Evolutionary conservation across 2,113 vertebrate genomes (phyloP), one percentile per base, ranked within the genome.

Genomic region (Scalopus aquaticus): DNA sequence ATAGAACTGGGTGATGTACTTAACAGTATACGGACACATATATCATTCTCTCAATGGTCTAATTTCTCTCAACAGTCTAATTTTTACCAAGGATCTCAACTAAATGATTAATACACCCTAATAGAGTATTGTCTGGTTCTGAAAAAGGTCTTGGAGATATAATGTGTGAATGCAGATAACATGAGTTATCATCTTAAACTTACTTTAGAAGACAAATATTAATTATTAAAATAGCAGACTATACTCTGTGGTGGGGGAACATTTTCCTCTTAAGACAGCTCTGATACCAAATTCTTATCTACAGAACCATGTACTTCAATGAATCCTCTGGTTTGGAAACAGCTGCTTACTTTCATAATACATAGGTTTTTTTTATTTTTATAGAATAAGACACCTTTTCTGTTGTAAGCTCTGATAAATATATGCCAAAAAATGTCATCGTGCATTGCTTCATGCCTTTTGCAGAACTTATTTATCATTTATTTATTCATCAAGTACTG

Each of bases 251-350:
- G 64, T 39, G 39, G 62, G 79, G 74, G 80, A 49, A 1, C 44
- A 81, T 39, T 76, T 95, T 5, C 44, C 65, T 94, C 77, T 80
- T 85, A 78, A 94, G 70, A 95, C 58, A 46, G n/a, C 22, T 72
- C 30, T 35, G 81, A 92, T 88, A 49, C n/a, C 35, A 97, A 96
- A 76, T 64, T 32, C 8, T 39, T 84, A 8, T 0, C 88, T 93
- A 80, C 44, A 62, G 5, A 60, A 60, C 30, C 64, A 1, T 46
- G 2, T 44, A 3, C 72, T 88, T 80, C 80, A 76, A 64, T 39
- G 69, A 83, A 28, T 56, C 30, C 37, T 86, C 37, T 62, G 24
- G 6, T 24, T 37, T 79, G 32, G 28, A 89, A 92, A 78, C 2
- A 90, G 46, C 51, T 73, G 10, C 54, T 88, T 90, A 88, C 60